phyloP scores from a whole-genome alignment of 2,113 vertebrate species.

The Trachemys scripta region DNA sequence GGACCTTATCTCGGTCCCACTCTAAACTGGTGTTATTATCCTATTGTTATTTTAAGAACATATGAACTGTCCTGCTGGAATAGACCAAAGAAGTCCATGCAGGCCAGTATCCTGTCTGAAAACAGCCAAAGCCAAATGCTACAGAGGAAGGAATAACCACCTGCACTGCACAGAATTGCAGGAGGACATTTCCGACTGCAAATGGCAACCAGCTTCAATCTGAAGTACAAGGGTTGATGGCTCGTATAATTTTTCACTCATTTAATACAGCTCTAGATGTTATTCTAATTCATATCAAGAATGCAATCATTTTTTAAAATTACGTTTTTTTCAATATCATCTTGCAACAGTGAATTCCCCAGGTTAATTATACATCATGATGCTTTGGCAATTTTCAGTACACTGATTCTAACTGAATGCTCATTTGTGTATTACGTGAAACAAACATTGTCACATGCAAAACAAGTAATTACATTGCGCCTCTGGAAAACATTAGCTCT shows the following conservation, averaged over 20 bases:
- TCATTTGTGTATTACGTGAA: rapidly evolving
- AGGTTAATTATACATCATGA: neutral
- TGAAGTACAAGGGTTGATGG: neutral
- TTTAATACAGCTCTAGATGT: neutral
- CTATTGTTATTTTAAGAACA: neutral
- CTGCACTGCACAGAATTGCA: rapidly evolving
- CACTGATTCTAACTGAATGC: rapidly evolving
- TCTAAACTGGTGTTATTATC: too few species aligned
- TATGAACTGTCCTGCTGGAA: rapidly evolving
- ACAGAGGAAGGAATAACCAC: rapidly evolving
- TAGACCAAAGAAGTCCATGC: neutral
- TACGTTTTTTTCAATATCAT: neutral
- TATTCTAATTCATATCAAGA: neutral
- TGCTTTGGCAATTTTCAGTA: rapidly evolving
- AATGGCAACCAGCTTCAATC: neutral
- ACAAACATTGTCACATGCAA: neutral
- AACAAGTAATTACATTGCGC: rapidly evolving
- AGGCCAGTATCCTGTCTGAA: rapidly evolving
- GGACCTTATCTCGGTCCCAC: neutral
- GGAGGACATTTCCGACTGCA: neutral
- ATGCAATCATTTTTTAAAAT: neutral
- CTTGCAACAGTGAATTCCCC: neutral
- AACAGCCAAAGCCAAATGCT: rapidly evolving
- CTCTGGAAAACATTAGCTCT: neutral
- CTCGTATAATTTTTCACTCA: neutral